Base-by-base conservation (phyloP, 1,140 invertebrate species). In the Nasonia giraulti region DNA sequence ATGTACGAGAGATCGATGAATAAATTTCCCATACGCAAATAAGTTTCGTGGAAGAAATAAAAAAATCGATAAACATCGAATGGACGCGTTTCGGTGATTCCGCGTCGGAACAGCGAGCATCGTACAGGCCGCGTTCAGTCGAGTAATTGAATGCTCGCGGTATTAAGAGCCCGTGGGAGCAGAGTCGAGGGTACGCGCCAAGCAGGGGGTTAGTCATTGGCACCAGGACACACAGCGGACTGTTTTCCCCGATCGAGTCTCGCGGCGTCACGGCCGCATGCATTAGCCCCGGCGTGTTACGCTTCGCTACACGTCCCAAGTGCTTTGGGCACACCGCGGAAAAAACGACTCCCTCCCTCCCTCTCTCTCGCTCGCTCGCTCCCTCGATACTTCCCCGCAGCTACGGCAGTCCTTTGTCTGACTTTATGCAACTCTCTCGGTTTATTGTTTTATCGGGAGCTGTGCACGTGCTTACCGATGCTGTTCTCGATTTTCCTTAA, bases 81-180 rank as follows among this genome's bases (percentile, higher is more conserved):
- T 23, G 20, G 44, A 6, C 47, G 68, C 10, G 17, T 74, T 31
- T 47, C 23, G 62, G 31, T 23, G 74, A 17, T 84, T 75, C 55
- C 86, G 12, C 86, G 12, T 75, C 23, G 66, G n/a, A 69, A 27
- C 74, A 75, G 20, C 17, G 4, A 50, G 14, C 10, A 20, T 47
- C 10, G 76, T 62, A 62, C 55, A 20, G 4, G 20, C 4, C 20
- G 55, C 20, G 20, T n/a, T 20, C 55, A 62, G 55, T 50, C 47
- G 11, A 14, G 40, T 73, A 81, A 81, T 81, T 73, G 69, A 81
- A 71, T 73, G 68, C 44, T 73, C 80, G 68, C 27, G 69, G 80
- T 11, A 75, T 75, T 75, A 73, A 73, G 68, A 73, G 37, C 68
- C 80, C 69, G 17, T 47, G 69, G 69, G 69, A 80, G 62, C 40